phyloP scores from a whole-genome alignment of 2,113 vertebrate species.

The Orcinus orca region DNA sequence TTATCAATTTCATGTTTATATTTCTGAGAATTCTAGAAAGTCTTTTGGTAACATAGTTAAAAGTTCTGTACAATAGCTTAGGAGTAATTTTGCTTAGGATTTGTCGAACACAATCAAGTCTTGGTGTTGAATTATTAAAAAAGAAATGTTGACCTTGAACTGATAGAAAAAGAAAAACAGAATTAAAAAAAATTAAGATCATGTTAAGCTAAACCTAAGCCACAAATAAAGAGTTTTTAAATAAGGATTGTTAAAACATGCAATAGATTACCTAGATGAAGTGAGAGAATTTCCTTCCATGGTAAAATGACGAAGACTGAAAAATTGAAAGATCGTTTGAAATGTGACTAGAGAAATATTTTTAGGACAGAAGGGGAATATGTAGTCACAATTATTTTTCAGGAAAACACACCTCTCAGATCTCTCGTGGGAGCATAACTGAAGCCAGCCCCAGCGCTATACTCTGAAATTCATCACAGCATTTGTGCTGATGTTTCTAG shows the following conservation, averaged over 20 bases:
- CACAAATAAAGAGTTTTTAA: background rate
- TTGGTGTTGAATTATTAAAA: conserved; percentile 16
- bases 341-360: background rate
- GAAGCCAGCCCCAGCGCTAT: background rate
- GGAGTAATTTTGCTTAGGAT: background rate
- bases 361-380: background rate
- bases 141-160: conserved; percentile 9
- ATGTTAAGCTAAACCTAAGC: background rate
- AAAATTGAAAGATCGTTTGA: background rate
- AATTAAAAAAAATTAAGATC: background rate
- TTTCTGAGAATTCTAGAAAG: background rate
- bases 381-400: background rate
- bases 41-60: background rate
- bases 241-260: background rate
- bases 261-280: background rate
- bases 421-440: background rate
- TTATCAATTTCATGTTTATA: background rate
- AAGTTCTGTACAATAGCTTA: background rate
- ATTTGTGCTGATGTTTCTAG: background rate
- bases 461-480: background rate
- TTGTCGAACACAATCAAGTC: background rate
- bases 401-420: background rate
- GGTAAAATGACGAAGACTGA: background rate
- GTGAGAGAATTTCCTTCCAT: background rate
- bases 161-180: background rate